phyloP scores from a whole-genome alignment of 1,140 invertebrate genomes.

The Drosophila suzukii region DNA sequence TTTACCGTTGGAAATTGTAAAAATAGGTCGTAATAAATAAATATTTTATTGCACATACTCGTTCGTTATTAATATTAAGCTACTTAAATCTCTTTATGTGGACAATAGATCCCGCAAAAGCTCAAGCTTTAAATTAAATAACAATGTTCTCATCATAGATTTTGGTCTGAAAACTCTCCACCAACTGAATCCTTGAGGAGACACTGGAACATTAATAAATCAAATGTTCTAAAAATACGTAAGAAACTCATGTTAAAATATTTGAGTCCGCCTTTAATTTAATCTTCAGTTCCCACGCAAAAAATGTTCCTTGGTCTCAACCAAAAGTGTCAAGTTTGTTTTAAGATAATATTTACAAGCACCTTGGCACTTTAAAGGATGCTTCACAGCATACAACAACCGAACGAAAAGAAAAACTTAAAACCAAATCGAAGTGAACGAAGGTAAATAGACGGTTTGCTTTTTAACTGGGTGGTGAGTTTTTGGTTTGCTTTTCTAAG shows the following conservation, averaged over 20 bases:
- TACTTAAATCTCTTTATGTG: too few relatives aligned
- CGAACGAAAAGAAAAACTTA: slow-evolving; percentile 31
- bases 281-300: slow-evolving; percentile 4
- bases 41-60: not conserved
- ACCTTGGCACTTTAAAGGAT: slow-evolving; percentile 62
- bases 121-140: too few relatives aligned
- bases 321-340: slow-evolving; percentile 50
- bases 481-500: slow-evolving; percentile 50
- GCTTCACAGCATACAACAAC: slow-evolving; percentile 33
- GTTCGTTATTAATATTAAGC: too few relatives aligned
- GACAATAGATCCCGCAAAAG: too few relatives aligned
- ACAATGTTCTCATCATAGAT: too few relatives aligned
- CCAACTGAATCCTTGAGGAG: too few relatives aligned
- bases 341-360: slow-evolving; percentile 61
- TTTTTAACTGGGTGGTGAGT: slow-evolving; percentile 32
- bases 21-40: not conserved
- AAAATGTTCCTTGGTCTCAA: slow-evolving; percentile 3
- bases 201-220: too few relatives aligned
- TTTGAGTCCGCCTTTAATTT: not conserved
- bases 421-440: slow-evolving; percentile 69
- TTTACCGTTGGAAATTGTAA: too few relatives aligned
- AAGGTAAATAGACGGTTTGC: slow-evolving; percentile 57
- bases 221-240: too few relatives aligned
- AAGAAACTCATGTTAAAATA: not conserved
- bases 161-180: too few relatives aligned